Base-by-base conservation (phyloP, 1,140 invertebrate genomes). In the Glomeris maerens region DNA sequence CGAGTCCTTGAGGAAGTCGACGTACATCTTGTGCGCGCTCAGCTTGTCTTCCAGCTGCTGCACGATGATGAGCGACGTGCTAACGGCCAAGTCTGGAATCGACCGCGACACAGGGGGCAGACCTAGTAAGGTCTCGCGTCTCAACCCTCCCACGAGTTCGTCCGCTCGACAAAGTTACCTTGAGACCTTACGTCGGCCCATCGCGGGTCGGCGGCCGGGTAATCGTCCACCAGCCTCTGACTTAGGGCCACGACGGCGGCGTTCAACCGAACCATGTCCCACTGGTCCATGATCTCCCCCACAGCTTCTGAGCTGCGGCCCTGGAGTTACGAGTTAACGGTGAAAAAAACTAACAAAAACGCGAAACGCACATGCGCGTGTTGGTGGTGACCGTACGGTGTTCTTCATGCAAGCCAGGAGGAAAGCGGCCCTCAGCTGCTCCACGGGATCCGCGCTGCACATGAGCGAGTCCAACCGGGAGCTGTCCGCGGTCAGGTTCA, bases 11-110 rank as follows among this genome's bases (percentile, higher is more conserved):
- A 93, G 66, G 65, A 93, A 92, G 27, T 75, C 67, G 25, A 81
- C 64, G 58, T 76, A 84, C 14, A 84, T 14, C 29, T 60, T n/a
- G 66, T 58, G 25, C 66, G 83, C 84, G 59, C 79, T 77, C 57
- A 81, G 78, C 66, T 95, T 94, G 60, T 90, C 86, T 55, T 81
- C 78, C 7, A 95, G 64, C 64, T 92, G 88, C 55, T 82, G 79
- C 1, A 76, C 63, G 50, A 89, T 80, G 64, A 91, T 82, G 68
- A 92, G 58, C 1, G 85, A 82, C 29, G 73, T 63, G 2, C 3
- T 45, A 25, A 42, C 17, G 20, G 5, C 40, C 5, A 17, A 5
- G 10, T 42, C 40, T 42, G 4, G 25, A 42, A 42, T n/a, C n/a
- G 17, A 42, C 25, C 25, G 17, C 10, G 17, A 10, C 10, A 36